Percentiles rank a stretch among this genome's conserved stretches.
Conservation (phyloP, 1,140 invertebrate genomes). For the Trichonephila clavipes region DNA sequence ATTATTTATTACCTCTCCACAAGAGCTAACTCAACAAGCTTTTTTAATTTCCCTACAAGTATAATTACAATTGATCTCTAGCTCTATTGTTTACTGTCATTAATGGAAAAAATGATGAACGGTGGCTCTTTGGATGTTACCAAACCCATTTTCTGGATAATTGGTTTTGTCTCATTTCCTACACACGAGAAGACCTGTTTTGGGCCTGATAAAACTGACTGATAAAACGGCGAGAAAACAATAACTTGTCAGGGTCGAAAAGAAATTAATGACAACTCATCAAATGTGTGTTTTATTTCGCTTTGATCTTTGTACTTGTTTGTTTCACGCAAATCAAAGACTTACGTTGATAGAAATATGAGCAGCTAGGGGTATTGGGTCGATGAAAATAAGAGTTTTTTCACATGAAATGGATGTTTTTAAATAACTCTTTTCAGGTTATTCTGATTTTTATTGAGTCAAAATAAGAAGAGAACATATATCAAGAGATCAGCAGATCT, state of each 20-base stretch:
- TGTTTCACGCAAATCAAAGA: neutral
- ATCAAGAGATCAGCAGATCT: no score
- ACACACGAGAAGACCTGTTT: neutral
- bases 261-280: neutral
- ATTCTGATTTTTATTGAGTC: no score
- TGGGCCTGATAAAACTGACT: neutral
- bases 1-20: no score
- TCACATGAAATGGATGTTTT: no score
- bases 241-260: neutral
- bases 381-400: no score
- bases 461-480: no score
- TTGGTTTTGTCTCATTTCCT: conserved; percentile 17
- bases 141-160: conserved; percentile 18
- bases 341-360: no score
- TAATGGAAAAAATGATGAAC: neutral
- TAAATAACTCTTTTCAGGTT: no score
- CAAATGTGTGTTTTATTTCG: neutral
- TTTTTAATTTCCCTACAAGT: no score
- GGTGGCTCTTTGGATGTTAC: neutral
- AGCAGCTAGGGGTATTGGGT: no score
- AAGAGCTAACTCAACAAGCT: no score
- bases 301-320: neutral
- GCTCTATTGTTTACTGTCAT: neutral
- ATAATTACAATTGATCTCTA: neutral
- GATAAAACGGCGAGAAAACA: neutral